These are phyloP conservation scores for Bombus confusus DNA, from an alignment of 1,140 invertebrate genomes.

Conservation along the genomic window DNA sequence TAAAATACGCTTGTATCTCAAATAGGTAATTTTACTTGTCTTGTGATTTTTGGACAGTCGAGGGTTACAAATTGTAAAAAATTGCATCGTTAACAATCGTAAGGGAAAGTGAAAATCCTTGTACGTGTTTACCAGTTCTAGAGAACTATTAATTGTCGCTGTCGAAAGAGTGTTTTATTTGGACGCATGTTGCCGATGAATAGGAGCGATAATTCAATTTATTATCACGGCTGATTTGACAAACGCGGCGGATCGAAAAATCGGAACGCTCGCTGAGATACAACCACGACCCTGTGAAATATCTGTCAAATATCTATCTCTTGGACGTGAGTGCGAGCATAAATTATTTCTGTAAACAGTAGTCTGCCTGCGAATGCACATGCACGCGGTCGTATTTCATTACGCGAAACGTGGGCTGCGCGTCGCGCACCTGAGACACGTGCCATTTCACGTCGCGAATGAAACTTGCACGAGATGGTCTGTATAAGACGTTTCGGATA, in stretches of 20 bases:
- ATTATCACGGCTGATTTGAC: neutral
- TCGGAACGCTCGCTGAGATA: neutral
- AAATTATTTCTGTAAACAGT: conserved; percentile 42
- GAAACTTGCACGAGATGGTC: neutral
- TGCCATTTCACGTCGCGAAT: conserved; percentile 11
- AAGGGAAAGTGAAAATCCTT: no score
- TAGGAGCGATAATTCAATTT: neutral
- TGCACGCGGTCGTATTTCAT: conserved; percentile 41
- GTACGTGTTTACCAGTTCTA: neutral
- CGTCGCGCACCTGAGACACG: conserved; percentile 24
- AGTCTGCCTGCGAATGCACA: neutral
- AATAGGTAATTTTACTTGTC: no score
- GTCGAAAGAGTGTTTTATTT: neutral
- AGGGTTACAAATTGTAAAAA: no score
- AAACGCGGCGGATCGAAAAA: conserved; percentile 19
- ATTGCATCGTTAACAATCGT: no score
- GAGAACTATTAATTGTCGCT: no score
- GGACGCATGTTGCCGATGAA: neutral
- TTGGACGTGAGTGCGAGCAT: neutral
- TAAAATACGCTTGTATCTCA: no score
- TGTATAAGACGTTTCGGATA: neutral
- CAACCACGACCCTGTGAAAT: neutral
- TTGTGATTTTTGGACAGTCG: no score
- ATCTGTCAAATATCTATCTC: conserved; percentile 9
- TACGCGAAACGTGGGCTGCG: conserved; percentile 32